Evolutionary conservation across 2,888 invertebrate genomes (phyloP), one percentile per base, ranked within the genome.

Genomic region (Diaprepes abbreviatus): DNA sequence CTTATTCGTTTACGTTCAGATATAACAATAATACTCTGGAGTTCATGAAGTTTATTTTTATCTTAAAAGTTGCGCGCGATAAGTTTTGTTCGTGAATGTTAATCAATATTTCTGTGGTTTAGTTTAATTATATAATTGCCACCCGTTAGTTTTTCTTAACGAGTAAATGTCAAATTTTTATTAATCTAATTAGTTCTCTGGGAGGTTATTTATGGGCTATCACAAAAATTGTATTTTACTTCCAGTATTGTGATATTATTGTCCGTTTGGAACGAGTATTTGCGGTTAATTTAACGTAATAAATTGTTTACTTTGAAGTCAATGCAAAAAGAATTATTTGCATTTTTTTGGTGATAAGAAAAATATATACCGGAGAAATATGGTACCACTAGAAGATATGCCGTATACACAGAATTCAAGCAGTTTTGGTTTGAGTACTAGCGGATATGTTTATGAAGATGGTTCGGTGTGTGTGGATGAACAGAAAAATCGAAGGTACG

Each of bases 41-140:
- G 5, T 19, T 14, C 24, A 14, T 28, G 19, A 28, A 28, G 48
- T 28, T 50, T 50, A 50, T 50, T 50, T 50, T 50, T 50, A 50
- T 50, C 48, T 50, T 7, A 3, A 21, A 19, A 43, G 43, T 43
- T 43, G 43, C 19, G 28, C 28, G 48, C 48, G 48, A 28, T 28
- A 28, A 28, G 4, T 21, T 24, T 45, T 21, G 45, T 9, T 14
- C 45, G 24, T 24, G 24, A 28, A 16, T 14, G 14, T 7, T 50
- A 50, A 50, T 50, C 48, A 50, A 50, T 50, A 50, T 12, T 48
- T 21, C 14, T 48, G 48, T 48, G 48, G 24, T 28, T 43, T 19
- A 10, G 6, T 28, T 45, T 50, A 50, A 50, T 45, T 45, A 12
- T 45, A 45, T 48, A 24, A 50, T 10, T 50, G 48, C 24, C 3